Conservation (phyloP, 1,140 invertebrate genomes). For the Gyrodactylus salaris region DNA sequence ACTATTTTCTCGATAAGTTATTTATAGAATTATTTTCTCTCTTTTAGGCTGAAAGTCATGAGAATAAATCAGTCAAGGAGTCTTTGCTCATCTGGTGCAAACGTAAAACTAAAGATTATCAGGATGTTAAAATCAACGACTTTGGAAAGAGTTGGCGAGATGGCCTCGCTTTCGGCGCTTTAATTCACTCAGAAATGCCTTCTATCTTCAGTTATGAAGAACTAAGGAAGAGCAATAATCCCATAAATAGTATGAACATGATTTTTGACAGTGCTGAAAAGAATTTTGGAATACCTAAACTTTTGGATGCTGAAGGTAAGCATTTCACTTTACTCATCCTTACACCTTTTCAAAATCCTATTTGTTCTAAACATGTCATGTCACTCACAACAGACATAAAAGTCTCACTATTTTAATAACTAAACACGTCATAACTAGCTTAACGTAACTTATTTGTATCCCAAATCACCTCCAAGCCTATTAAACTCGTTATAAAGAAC, state of each 20-base stretch:
- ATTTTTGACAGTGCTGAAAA: constrained; percentile 89
- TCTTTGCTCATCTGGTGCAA: constrained; percentile 90
- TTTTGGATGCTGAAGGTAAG: constrained; percentile 96
- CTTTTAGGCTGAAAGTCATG: not conserved
- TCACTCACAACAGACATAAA: too few species aligned
- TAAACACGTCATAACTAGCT: too few species aligned
- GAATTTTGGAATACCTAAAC: constrained; percentile 65
- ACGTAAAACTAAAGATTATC: constrained; percentile 51
- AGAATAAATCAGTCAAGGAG: constrained; percentile 58
- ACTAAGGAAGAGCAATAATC: constrained; percentile 32
- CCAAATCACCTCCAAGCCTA: too few species aligned
- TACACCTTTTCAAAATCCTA: too few species aligned
- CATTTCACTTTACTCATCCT: not conserved
- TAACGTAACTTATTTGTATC: too few species aligned
- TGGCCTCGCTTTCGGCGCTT: constrained; percentile 89
- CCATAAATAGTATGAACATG: constrained; percentile 81
- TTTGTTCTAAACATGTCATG: too few species aligned
- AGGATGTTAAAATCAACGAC: constrained; percentile 45
- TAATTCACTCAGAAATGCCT: constrained; percentile 72
- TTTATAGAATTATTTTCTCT: not conserved
- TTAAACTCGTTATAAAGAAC: too few species aligned
- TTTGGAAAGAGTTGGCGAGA: constrained; percentile 77
- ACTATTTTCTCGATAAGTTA: not conserved
- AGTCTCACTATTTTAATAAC: too few species aligned
- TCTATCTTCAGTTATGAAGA: constrained; percentile 30